Evolutionary conservation across 2,113 vertebrate genomes (phyloP), one percentile per base, ranked within the genome.

Genomic region (Phocoena sinus): DNA sequence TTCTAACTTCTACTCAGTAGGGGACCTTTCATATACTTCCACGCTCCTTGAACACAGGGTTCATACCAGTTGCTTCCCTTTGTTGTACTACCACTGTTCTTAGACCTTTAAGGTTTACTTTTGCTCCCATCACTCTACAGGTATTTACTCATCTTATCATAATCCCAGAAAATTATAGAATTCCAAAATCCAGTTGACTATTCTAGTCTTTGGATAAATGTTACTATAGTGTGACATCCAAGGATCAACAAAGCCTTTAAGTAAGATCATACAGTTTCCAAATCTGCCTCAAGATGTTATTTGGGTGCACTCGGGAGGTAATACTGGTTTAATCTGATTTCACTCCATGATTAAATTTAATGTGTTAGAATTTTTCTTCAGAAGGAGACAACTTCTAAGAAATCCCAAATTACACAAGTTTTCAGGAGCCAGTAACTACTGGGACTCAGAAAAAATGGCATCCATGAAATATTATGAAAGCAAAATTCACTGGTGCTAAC

Each of bases 401-500:
- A 79, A 41, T 71, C 3, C 33, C 26, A 77, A 94, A 88, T 33
- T 36, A 20, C 6, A 33, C 1, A 44, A 44, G 18, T 89, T 92
- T 96, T 86, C 21, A 89, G n/a, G 31, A 79, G 31, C 6, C 23
- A 85, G 53, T 73, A 94, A 38, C 33, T 41, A 50, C 17, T 14
- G 8, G 47, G 13, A 80, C 6, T 56, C 3, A 44, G 25, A 14
- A 88, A 63, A 62, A 76, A 71, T 36, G 25, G 33, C 11, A 81
- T 76, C 38, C 89, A 20, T 4, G 0, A 74, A 81, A 94, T 31
- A 65, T 0, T 28, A 77, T 33, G 13, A 68, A 87, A 89, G 38
- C 23, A 86, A 95, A 76, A 81, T 89, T 94, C 36, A 87, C 25
- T 83, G 28, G 15, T 62, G 15, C 21, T 63, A 36, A 71, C 76